A percentile compares a stretch with the other conserved stretches of the same genome.
phyloP scores from a whole-genome alignment of 2,113 vertebrate species.

The Pholis gunnellus region DNA sequence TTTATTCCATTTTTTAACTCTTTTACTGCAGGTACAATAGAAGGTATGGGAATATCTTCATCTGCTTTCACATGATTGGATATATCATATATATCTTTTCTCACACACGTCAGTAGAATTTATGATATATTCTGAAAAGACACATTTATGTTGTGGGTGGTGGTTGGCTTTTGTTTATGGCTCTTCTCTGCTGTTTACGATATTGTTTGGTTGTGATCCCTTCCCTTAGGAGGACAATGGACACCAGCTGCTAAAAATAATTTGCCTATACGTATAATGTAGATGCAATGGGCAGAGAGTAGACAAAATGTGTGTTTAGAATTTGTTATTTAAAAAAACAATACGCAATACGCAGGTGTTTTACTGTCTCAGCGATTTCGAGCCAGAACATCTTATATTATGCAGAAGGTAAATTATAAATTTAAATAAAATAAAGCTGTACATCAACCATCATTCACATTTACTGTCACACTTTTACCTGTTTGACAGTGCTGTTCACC shows the following conservation, averaged over 20 bases:
- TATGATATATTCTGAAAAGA: neutral
- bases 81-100: neutral
- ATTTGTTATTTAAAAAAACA: neutral
- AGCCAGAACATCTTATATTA: neutral
- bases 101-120: neutral
- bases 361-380: neutral
- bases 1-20: neutral
- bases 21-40: neutral
- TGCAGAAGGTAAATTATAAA: neutral
- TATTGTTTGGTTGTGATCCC: slow-evolving; percentile 14
- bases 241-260: slow-evolving; percentile 1
- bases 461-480: neutral
- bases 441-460: neutral
- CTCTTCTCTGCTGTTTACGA: slow-evolving; percentile 6
- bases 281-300: neutral
- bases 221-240: slow-evolving; percentile 1
- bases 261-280: neutral
- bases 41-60: neutral
- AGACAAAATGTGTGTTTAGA: neutral
- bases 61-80: neutral
- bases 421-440: neutral
- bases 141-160: neutral
- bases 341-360: neutral
- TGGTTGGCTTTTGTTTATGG: neutral
- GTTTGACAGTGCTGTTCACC: slow-evolving; percentile 46